Evolutionary conservation across 2,797 vertebrate species (phyloP), one percentile per base, ranked within the genome.

Genomic region (Malacoraja senta): DNA sequence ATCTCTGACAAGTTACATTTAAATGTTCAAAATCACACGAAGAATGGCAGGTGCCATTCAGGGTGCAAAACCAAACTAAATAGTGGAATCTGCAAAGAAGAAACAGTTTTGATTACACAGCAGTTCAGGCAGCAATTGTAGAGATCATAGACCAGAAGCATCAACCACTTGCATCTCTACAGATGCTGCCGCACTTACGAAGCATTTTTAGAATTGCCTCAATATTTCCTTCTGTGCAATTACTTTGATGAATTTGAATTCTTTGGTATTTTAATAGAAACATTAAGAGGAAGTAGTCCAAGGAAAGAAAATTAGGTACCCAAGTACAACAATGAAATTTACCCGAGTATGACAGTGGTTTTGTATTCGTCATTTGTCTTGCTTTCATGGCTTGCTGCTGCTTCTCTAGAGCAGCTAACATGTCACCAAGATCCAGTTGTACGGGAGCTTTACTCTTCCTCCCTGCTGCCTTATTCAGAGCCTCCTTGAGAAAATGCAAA

Each of bases 301-400:
- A 91, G 65, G 7, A 63, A 65, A 38, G 24, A 76, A 92, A 92
- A 53, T 92, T 53, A 92, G 72, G 44, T 3, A 61, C 24, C 8
- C 24, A 76, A 74, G 13, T 53, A 58, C 24, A 92, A 29, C 38
- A 76, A 71, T 6, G 3, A 24, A 92, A 53, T 53, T 92, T 74
- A 91, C 98, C 98, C 95, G 98, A 97, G 93, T 98, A 98, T 0
- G 98, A 97, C 35, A 99, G 96, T 0, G 98, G 98, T 93, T 99
- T 98, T 93, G 98, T 99, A 88, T 99, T 99, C 93, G 97, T 99
- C 94, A 99, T 97, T 93, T 99, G 99, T 77, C 97, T 96, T 61
- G 99, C 98, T 95, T 98, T 99, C 98, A 99, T 98, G 0, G 98
- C 98, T 94, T 99, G 98, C 93, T 99, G 98, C 90, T 99, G 98